Base-by-base conservation (phyloP, 1,140 invertebrate species). In the Drosophila eugracilis region DNA sequence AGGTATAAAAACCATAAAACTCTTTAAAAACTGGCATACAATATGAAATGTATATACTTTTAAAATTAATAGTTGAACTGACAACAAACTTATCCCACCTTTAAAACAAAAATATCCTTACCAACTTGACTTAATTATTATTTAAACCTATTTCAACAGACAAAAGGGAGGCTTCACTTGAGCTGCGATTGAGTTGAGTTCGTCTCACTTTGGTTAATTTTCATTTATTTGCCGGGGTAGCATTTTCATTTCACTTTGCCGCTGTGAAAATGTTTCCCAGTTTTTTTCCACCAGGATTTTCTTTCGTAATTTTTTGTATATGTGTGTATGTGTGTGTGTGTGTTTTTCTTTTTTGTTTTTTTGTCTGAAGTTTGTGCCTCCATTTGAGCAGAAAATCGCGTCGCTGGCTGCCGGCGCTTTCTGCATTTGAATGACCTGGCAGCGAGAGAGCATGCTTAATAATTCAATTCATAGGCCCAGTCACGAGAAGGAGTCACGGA, bases 391-490 rank as follows among this genome's bases (percentile, higher is more conserved):
- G 63, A 67, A 67, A 67, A 67, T 73, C 47, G 57, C 69, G 36
- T 28, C 36, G 69, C 70, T 54, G 34, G 41, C 57, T 39, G 74
- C 65, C 62, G 44, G 32, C 32, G 32, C 55, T 67, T 67, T 67
- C 50, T 85, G 81, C 81, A 85, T 85, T 86, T 84, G 81, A 85
- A 85, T 85, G 81, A 80, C 81, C 81, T 86, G 34, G 63, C 48
- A 60, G 47, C 41, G 41, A 65, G 41, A 50, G 39, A 55, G 39
- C 65, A 71, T 86, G 72, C 81, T 85, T 85, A 85, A 85, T 85
- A 85, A 85, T 85, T 85, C 81, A 85, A 85, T 85, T 85, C 81
- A 86, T 85, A 85, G 81, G 80, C 80, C 26, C 81, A 78, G 81
- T 76, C 81, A 86, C 77, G 78, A 86, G 50, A 65, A 71, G 63